Evolutionary conservation across 35 echinoderm and acorn worm species (phyloP).

Genomic region (Ophioderma brevispina): DNA sequence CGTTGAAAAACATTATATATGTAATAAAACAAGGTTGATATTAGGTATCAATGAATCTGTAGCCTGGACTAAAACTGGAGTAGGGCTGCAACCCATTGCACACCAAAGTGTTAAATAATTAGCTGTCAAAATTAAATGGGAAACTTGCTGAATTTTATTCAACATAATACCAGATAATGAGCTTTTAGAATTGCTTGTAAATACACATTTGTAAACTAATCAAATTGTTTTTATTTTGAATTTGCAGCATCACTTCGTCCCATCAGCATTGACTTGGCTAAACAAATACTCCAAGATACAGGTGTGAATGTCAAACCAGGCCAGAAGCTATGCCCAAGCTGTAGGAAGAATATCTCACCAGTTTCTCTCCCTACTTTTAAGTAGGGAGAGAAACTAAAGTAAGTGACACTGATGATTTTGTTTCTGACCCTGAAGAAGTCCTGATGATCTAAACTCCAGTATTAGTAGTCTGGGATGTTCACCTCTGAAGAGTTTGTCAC

Average conservation of each 20-base stretch:
- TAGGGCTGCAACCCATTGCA: neutral
- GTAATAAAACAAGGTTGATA: too few species aligned
- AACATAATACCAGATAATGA: neutral
- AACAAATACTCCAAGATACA: neutral
- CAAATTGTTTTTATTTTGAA: neutral
- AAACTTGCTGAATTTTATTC: neutral
- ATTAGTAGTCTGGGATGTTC: neutral
- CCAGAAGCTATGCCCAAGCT: neutral
- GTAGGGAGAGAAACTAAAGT: neutral
- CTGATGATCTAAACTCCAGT: neutral
- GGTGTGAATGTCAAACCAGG: neutral
- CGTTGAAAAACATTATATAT: too few species aligned
- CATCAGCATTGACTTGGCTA: neutral
- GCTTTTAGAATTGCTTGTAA: neutral
- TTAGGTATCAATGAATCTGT: too few species aligned
- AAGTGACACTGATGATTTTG: neutral
- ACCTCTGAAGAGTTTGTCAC: neutral
- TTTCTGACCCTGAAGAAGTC: neutral
- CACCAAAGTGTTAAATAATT: neutral
- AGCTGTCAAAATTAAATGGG: neutral
- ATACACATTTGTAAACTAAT: neutral
- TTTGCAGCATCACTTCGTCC: neutral
- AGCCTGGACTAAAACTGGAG: too few species aligned
- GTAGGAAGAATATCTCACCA: neutral
- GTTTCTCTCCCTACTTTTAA: neutral